Percentiles rank a stretch among this genome's conserved stretches.
These are phyloP conservation scores for Ctenomys sociabilis DNA, from an alignment of 2,113 vertebrate species.

Conservation along the genomic window DNA sequence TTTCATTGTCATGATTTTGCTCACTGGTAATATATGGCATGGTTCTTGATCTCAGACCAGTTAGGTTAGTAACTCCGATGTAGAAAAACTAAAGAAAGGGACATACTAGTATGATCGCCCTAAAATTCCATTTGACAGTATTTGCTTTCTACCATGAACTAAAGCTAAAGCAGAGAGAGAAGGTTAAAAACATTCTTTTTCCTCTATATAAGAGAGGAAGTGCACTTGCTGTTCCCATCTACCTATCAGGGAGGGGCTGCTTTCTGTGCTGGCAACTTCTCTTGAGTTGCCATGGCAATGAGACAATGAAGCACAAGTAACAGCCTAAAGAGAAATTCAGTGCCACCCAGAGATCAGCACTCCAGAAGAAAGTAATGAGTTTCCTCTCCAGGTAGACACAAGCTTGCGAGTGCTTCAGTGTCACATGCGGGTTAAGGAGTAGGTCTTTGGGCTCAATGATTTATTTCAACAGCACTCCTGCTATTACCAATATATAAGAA, in stretches of 20 bases:
- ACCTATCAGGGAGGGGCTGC: not conserved
- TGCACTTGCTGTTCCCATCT: not conserved
- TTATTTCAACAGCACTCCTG: not conserved
- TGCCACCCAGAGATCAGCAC: not conserved
- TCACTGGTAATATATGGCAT: not conserved
- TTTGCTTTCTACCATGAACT: not conserved
- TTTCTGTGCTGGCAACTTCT: not conserved
- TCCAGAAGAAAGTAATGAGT: constrained; percentile 11
- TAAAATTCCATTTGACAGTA: not conserved
- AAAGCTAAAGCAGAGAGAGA: not conserved
- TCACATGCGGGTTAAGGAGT: not conserved
- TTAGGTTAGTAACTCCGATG: not conserved
- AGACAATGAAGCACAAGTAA: constrained; percentile 31
- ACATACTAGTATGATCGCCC: not conserved
- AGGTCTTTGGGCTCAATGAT: not conserved
- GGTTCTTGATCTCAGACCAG: not conserved
- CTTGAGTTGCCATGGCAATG: constrained; percentile 63
- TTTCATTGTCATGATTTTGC: constrained; percentile 14
- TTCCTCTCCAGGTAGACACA: not conserved
- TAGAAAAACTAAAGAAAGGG: constrained; percentile 11
- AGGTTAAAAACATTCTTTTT: not conserved
- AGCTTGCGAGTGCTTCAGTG: not conserved
- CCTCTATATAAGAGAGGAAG: not conserved
- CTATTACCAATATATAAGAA: not conserved
- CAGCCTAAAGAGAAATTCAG: constrained; percentile 51